Percentiles rank a stretch among this genome's conserved stretches.
Conservation (phyloP, 1,140 invertebrate genomes). For the Eurosta solidaginis region DNA sequence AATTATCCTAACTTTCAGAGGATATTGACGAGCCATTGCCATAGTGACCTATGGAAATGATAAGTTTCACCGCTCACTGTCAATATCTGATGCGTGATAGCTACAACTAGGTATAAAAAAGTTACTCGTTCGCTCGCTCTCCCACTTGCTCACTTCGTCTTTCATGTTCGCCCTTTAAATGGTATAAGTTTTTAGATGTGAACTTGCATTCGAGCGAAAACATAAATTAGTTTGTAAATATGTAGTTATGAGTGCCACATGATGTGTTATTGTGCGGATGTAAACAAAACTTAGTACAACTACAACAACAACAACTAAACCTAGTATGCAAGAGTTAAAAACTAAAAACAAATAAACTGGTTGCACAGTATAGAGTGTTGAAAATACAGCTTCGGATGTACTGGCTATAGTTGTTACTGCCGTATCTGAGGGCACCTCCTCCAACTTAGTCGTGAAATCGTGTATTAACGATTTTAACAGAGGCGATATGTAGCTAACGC, state of each 20-base stretch:
- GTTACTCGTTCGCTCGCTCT: no score
- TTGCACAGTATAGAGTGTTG: neutral
- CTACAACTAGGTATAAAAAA: no score
- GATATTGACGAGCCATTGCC: no score
- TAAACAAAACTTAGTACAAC: neutral
- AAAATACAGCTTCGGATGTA: neutral
- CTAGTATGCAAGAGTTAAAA: neutral
- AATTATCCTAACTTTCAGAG: no score
- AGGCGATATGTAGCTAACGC: neutral
- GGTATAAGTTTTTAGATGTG: neutral
- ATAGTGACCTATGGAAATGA: no score
- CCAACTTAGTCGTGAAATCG: neutral
- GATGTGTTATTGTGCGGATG: neutral
- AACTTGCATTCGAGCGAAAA: neutral
- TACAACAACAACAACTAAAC: neutral
- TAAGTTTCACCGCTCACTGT: no score
- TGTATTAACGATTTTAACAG: no score
- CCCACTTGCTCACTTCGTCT: neutral
- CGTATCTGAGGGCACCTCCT: neutral
- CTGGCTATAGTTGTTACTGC: neutral
- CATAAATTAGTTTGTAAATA: neutral
- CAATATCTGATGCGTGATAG: no score
- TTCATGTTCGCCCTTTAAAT: neutral
- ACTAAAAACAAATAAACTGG: slow-evolving; percentile 3
- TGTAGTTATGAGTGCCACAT: slow-evolving; percentile 35